Base-by-base conservation (phyloP, 2,888 invertebrate genomes). In the Agrochola litura region DNA sequence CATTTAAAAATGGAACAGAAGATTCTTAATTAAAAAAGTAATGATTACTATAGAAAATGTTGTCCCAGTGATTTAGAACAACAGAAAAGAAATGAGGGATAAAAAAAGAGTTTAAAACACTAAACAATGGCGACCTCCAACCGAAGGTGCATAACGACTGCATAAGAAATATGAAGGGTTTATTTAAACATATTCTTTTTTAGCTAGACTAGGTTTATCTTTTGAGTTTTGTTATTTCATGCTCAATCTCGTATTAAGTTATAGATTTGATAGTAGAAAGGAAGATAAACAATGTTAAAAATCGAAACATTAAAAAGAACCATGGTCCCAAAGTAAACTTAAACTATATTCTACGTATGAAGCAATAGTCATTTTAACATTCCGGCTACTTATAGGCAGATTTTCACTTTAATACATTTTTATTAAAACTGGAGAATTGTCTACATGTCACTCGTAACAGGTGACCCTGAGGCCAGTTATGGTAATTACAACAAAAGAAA, bases 401-500 rank as follows among this genome's bases (percentile, higher is more conserved):
- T 41, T 37, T 41, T 41, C 60, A 60, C 12, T 19, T 68, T 58
- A 12, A 60, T 68, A 19, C 6, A n/a, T 19, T 79, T 73, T 58
- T 58, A 79, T 63, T 49, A 58, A 79, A 66, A 73, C 73, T 72
- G 46, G 37, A 67, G 67, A 75, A 72, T 81, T 81, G 77, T 77
- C 68, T 83, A 82, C 84, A 82, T 85, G 79, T 88, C 76, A 78
- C 84, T 86, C 74, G 71, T 82, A 80, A 82, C 84, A 80, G 82
- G 78, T 88, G 87, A 90, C 84, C 87, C 85, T 88, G 84, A 85
- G 71, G 77, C 81, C 75, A 88, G 84, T 86, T 86, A 86, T 83
- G 85, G 83, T 83, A 86, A 81, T 83, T 77, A 83, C 76, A 86
- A 89, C 86, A 90, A 92, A 91, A 90, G 86, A 88, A 89, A 86